Percentiles rank a stretch among this genome's conserved stretches.
These are phyloP conservation scores for Tetrao urogallus DNA, from an alignment of 2,113 vertebrate genomes.

Conservation along the genomic window DNA sequence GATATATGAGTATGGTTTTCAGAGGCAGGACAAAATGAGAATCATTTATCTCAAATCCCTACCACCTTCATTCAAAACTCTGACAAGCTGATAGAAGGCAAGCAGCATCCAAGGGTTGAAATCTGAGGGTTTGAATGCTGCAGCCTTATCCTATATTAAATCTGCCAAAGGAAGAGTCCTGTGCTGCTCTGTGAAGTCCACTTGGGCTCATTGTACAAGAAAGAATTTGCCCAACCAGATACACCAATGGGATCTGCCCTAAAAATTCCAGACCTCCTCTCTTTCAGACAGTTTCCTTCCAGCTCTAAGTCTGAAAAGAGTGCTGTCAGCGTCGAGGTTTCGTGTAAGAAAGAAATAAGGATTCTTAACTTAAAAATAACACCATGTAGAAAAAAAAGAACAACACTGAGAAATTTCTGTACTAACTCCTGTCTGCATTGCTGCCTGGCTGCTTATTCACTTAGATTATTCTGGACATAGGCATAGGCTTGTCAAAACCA, in stretches of 20 bases:
- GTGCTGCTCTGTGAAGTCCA: background rate
- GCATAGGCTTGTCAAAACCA: constrained; percentile 46
- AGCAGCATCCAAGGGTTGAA: background rate
- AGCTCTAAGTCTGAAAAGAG: constrained; percentile 12
- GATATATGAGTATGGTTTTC: background rate
- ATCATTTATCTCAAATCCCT: background rate
- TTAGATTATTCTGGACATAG: background rate
- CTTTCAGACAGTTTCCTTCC: background rate
- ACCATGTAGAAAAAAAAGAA: background rate
- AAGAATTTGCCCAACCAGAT: background rate
- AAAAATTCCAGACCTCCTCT: background rate
- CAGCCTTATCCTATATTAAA: background rate
- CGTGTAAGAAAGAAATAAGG: background rate
- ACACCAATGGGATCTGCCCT: background rate
- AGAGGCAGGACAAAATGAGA: background rate
- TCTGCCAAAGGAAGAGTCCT: background rate
- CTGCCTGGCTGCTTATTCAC: constrained; percentile 30
- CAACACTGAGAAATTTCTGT: rapidly evolving
- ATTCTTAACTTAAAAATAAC: constrained; percentile 16
- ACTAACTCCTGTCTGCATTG: background rate
- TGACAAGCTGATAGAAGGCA: background rate
- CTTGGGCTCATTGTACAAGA: background rate
- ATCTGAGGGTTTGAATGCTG: background rate
- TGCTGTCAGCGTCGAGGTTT: constrained; percentile 41
- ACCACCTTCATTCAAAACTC: background rate